A percentile compares a stretch with the other conserved stretches of the same genome.
phyloP scores from a whole-genome alignment of 2,888 invertebrate species.

The Phrixothrix hirtus region DNA sequence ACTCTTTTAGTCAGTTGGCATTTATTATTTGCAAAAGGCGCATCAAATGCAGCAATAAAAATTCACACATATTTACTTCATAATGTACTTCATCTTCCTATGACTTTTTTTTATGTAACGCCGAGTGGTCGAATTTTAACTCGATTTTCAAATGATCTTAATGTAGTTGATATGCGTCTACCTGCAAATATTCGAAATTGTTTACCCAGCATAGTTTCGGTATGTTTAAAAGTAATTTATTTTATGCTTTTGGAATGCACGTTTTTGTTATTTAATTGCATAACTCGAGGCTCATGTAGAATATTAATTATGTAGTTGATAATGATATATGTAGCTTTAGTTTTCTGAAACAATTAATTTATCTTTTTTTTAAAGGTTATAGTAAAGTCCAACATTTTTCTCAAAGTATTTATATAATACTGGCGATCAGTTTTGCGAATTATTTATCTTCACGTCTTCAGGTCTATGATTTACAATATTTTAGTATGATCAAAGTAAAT shows the following conservation, averaged over 20 bases:
- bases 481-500: too few species aligned
- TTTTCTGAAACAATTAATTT: too few species aligned
- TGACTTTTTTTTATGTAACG: constrained; percentile 76
- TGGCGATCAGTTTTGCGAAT: too few species aligned
- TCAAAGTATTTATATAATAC: too few species aligned
- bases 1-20: constrained; percentile 26
- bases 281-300: too few species aligned
- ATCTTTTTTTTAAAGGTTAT: too few species aligned
- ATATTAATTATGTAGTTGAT: too few species aligned
- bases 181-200: constrained; percentile 32
- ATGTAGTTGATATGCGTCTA: constrained; percentile 68
- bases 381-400: too few species aligned
- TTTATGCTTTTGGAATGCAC: background rate
- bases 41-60: constrained; percentile 60
- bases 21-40: constrained; percentile 58
- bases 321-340: too few species aligned
- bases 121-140: constrained; percentile 72
- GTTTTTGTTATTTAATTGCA: too few species aligned
- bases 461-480: too few species aligned
- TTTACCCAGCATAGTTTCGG: constrained; percentile 28
- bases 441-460: too few species aligned
- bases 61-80: constrained; percentile 63
- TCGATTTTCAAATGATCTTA: constrained; percentile 73
- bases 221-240: constrained; percentile 22
- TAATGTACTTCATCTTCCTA: constrained; percentile 67